phyloP scores from a whole-genome alignment of 2,797 vertebrate species.

The Danio aesculapii region DNA sequence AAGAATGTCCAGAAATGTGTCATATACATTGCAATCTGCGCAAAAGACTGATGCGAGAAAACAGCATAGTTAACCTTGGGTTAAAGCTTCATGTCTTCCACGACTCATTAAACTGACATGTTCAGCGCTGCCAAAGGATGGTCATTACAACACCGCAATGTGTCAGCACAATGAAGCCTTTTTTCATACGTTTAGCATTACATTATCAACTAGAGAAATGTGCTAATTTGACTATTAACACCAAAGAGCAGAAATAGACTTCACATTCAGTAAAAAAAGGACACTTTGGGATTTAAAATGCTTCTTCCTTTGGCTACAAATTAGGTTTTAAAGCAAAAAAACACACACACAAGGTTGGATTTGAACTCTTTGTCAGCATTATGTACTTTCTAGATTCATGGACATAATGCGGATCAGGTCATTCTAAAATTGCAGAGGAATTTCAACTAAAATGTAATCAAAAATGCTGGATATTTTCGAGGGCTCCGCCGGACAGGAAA shows the following conservation, averaged over 20 bases:
- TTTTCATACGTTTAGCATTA: background rate
- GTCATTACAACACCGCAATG: background rate
- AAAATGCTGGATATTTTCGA: conserved; percentile 26
- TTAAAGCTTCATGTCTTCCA: background rate
- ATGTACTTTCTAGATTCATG: conserved; percentile 36
- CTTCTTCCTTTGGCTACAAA: background rate
- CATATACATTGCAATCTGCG: background rate
- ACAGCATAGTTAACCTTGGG: background rate
- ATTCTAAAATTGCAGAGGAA: conserved; percentile 52
- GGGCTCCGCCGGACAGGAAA: conserved; percentile 38
- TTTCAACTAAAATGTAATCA: conserved; percentile 59
- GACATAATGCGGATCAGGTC: conserved; percentile 25
- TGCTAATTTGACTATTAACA: background rate
- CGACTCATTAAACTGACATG: conserved; percentile 4
- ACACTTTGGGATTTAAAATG: background rate
- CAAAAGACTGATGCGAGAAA: background rate
- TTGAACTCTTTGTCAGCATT: background rate
- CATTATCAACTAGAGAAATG: background rate
- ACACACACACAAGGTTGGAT: too few relatives aligned
- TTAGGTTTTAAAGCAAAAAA: background rate
- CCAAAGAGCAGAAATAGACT: background rate
- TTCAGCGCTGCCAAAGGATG: background rate
- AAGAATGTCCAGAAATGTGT: background rate
- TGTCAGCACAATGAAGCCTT: background rate
- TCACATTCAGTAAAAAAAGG: background rate